Evolutionary conservation across 1,140 invertebrate genomes (phyloP).

Genomic region (Episyrphus balteatus): DNA sequence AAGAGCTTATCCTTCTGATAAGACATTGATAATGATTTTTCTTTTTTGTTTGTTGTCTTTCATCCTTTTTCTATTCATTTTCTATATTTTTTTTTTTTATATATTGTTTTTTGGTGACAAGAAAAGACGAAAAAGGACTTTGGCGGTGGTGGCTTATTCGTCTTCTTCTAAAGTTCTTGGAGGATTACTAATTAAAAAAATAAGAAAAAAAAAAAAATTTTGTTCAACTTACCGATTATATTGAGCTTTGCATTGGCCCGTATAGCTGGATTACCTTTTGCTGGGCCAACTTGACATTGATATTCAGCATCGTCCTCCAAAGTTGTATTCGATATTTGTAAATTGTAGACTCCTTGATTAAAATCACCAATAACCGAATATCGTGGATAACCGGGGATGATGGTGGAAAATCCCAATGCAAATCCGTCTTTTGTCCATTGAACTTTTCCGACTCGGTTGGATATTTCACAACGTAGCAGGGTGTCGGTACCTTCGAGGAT

Average conservation of each 20-base stretch:
- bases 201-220: no score
- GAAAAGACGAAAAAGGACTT: no score
- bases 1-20: no score
- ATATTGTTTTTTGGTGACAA: no score
- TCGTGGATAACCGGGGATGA: conserved; percentile 74
- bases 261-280: conserved; percentile 62
- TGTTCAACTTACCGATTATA: conserved; percentile 66
- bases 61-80: no score
- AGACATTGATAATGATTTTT: no score
- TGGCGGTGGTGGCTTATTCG: no score
- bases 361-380: conserved; percentile 75
- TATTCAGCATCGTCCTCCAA: conserved; percentile 82
- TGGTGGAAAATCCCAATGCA: conserved; percentile 68
- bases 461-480: conserved; percentile 71
- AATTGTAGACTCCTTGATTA: conserved; percentile 67
- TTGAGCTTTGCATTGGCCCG: conserved; percentile 69
- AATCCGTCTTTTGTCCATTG: conserved; percentile 94
- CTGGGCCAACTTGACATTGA: conserved; percentile 85
- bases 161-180: no score
- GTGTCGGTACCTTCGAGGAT: conserved; percentile 74
- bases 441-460: conserved; percentile 68
- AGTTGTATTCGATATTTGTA: conserved; percentile 70
- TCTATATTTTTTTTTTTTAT: no score
- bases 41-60: no score
- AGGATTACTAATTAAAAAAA: no score